These are phyloP conservation scores for Sphaerodactylus townsendi DNA, from an alignment of 2,113 vertebrate genomes.

Conservation along the genomic window DNA sequence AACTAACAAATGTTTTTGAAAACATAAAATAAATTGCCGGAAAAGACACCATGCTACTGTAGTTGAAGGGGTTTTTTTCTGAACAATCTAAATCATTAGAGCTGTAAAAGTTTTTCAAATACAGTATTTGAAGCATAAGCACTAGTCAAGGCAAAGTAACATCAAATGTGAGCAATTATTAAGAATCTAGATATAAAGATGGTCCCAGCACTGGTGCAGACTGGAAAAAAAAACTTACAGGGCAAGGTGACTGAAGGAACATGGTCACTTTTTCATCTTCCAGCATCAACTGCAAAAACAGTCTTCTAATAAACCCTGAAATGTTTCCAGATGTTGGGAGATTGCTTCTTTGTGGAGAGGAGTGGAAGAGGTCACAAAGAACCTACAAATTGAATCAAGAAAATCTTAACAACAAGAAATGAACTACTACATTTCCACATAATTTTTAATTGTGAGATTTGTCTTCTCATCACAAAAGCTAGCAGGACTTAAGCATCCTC, in stretches of 20 bases:
- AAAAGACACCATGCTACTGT: neutral
- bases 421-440: neutral
- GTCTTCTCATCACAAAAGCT: constrained; percentile 9
- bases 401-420: constrained; percentile 15
- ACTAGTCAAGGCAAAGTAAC: too few relatives aligned
- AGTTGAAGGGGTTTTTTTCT: neutral
- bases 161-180: neutral
- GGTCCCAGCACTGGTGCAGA: neutral
- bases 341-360: constrained; percentile 90
- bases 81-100: neutral
- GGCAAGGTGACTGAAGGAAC: constrained; percentile 97
- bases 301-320: constrained; percentile 95
- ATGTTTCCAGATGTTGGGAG: constrained; percentile 95
- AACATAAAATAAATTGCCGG: neutral
- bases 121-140: neutral
- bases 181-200: neutral
- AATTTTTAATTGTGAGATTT: neutral
- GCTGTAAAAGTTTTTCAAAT: neutral
- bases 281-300: constrained; percentile 97
- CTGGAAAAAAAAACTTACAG: constrained; percentile 76
- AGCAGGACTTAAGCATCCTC: neutral
- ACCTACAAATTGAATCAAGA: constrained; percentile 79
- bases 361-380: constrained; percentile 97
- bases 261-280: constrained; percentile 99
- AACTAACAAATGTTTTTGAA: fast-evolving